Evolutionary conservation across 2,113 vertebrate species (phyloP).

Genomic region (Myotis brandtii): DNA sequence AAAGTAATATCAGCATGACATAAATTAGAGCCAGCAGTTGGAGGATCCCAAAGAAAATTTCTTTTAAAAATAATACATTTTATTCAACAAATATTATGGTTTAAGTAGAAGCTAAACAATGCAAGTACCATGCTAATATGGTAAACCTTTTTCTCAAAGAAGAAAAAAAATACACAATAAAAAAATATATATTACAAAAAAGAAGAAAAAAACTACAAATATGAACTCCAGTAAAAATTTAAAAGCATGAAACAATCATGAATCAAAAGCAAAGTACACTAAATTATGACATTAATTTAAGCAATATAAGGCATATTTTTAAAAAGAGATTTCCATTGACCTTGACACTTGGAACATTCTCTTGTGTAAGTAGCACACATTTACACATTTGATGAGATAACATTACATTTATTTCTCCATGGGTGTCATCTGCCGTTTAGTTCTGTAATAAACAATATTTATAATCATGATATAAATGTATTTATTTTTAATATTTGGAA

Average conservation of each 20-base stretch:
- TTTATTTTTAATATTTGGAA: conserved; percentile 15
- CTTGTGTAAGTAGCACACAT: neutral
- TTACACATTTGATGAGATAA: neutral
- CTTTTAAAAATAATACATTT: conserved; percentile 11
- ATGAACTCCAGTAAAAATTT: conserved; percentile 9
- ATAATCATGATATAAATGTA: neutral
- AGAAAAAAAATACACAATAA: neutral
- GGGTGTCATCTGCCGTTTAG: neutral
- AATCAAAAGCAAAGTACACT: conserved; percentile 12
- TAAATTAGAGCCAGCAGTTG: neutral
- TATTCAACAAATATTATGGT: conserved; percentile 46
- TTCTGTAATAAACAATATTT: neutral
- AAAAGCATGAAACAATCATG: neutral
- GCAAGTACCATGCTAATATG: neutral
- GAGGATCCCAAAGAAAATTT: neutral
- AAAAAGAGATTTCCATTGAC: neutral
- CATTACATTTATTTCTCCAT: neutral
- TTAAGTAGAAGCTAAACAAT: conserved; percentile 18
- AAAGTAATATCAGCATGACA: neutral
- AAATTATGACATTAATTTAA: conserved; percentile 29
- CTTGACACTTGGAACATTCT: neutral
- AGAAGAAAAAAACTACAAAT: neutral
- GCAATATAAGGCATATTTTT: neutral
- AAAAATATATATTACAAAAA: neutral
- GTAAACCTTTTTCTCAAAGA: conserved; percentile 12